phyloP scores from a whole-genome alignment of 2,113 vertebrate species.

The Plectropomus leopardus region DNA sequence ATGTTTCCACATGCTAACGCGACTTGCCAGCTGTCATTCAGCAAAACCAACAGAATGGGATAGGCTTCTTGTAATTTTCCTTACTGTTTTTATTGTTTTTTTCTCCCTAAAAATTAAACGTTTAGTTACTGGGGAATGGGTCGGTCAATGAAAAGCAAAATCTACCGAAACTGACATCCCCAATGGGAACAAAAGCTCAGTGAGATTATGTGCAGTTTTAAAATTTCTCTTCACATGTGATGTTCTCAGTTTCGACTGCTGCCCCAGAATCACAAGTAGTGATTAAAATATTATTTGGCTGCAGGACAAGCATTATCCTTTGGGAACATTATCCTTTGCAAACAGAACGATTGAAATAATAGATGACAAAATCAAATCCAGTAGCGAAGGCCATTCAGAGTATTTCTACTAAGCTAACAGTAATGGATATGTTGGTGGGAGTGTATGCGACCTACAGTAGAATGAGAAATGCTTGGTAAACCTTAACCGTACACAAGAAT shows the following conservation, averaged over 20 bases:
- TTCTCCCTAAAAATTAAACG: too few relatives aligned
- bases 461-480: constrained; percentile 44
- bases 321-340: constrained; percentile 54
- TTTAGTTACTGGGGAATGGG: too few relatives aligned
- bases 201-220: constrained; percentile 21
- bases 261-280: constrained; percentile 25
- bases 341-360: constrained; percentile 33
- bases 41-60: too few relatives aligned
- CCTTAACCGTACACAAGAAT: constrained; percentile 42
- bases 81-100: too few relatives aligned
- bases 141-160: too few relatives aligned
- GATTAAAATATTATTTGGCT: constrained; percentile 57
- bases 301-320: constrained; percentile 17
- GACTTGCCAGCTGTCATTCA: too few relatives aligned
- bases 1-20: too few relatives aligned
- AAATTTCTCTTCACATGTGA: constrained; percentile 10
- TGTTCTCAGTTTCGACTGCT: constrained; percentile 42
- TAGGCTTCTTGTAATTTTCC: too few relatives aligned
- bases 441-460: constrained; percentile 32
- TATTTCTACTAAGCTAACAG: constrained; percentile 42
- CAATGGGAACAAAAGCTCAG: constrained; percentile 16
- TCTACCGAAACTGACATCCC: not conserved
- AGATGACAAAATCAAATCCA: constrained; percentile 11
- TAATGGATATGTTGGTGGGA: constrained; percentile 25
- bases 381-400: constrained; percentile 35